Percentiles rank a stretch among this genome's conserved stretches.
phyloP scores from a whole-genome alignment of 2,797 vertebrate species.

The Telmatherina bonti region DNA sequence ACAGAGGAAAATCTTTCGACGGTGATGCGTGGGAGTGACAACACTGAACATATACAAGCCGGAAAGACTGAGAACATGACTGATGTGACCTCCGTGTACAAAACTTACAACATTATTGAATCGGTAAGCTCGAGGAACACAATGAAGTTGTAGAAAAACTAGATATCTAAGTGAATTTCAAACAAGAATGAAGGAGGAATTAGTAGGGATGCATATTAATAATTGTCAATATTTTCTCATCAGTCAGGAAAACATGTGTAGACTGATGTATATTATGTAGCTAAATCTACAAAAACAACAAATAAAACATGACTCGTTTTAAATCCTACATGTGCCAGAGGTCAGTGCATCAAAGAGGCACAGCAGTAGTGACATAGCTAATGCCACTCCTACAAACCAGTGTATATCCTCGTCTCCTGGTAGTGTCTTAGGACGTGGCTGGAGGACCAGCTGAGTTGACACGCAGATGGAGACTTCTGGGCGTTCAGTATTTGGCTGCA shows the following conservation, averaged over 20 bases:
- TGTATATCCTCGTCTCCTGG: constrained; percentile 75
- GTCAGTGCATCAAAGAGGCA: constrained; percentile 79
- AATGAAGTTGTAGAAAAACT: constrained; percentile 3
- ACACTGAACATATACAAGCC: constrained; percentile 55
- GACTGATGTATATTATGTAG: constrained; percentile 33
- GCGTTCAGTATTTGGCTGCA: constrained; percentile 66
- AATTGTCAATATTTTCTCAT: constrained; percentile 26
- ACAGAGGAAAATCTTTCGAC: constrained; percentile 49
- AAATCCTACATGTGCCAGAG: constrained; percentile 78
- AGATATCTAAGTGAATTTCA: constrained; percentile 23
- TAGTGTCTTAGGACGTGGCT: constrained; percentile 50
- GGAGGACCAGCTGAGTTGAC: constrained; percentile 42
- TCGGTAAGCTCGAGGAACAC: constrained; percentile 14
- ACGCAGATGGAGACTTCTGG: constrained; percentile 48
- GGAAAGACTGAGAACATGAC: constrained; percentile 1
- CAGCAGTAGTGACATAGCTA: constrained; percentile 62
- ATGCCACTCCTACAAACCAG: constrained; percentile 80
- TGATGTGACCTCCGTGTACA: constrained; percentile 16
- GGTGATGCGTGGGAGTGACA: constrained; percentile 27
- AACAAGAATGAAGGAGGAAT: constrained; percentile 47
- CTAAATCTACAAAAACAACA: constrained; percentile 56
- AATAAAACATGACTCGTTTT: constrained; percentile 53
- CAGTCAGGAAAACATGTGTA: constrained; percentile 29
- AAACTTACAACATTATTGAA: constrained; percentile 18
- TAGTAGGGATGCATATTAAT: constrained; percentile 45